Percentiles rank a stretch among this genome's conserved stretches.
These are phyloP conservation scores for Oceanodroma tethys DNA, from an alignment of 2,113 vertebrate genomes.

Conservation along the genomic window DNA sequence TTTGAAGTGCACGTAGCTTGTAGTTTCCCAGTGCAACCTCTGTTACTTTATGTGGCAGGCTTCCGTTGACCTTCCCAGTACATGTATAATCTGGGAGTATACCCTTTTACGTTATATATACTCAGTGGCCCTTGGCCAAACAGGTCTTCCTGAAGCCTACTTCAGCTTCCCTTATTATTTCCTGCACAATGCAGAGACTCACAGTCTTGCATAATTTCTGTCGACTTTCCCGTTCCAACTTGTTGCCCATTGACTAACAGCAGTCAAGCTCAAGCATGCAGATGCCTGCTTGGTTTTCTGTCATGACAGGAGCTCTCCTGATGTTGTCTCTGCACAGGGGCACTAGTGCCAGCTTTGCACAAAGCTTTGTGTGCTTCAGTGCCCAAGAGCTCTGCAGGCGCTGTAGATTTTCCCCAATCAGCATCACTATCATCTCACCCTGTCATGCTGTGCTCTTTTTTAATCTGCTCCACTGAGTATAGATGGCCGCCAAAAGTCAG, in stretches of 20 bases:
- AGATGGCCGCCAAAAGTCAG: neutral
- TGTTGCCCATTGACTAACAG: constrained; percentile 7
- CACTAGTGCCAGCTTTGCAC: neutral
- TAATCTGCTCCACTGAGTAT: neutral
- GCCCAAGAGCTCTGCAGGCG: neutral
- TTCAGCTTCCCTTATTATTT: neutral
- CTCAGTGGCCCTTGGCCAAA: neutral
- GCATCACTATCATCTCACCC: neutral
- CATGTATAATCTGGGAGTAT: neutral
- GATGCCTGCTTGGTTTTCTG: neutral
- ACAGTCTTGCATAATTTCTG: constrained; percentile 6
- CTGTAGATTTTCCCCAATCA: neutral
- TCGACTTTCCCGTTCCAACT: neutral
- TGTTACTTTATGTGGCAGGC: neutral
- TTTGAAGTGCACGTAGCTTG: neutral
- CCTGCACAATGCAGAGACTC: neutral
- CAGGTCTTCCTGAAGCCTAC: neutral
- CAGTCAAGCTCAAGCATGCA: neutral
- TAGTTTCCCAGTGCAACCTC: neutral
- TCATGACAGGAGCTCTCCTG: neutral
- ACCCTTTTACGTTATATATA: neutral
- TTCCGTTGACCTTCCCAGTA: neutral
- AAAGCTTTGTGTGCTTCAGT: neutral
- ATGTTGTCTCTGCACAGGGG: neutral
- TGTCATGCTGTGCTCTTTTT: neutral